Conservation (phyloP, 2,113 vertebrate species). For the Diglossa brunneiventris region DNA sequence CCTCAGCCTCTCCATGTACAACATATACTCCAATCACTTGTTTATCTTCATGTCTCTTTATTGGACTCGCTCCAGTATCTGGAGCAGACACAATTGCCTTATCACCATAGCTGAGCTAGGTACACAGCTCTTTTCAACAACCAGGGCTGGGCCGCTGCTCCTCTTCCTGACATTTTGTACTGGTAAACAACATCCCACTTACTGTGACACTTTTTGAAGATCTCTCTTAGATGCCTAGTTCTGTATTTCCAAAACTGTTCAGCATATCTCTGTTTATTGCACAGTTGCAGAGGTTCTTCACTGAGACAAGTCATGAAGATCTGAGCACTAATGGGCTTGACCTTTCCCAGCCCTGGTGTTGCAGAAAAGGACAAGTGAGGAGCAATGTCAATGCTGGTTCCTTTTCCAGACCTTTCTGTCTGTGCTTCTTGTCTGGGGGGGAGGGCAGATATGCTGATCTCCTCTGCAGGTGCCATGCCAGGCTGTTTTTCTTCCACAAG, state of each 20-base stretch:
- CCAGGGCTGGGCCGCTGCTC: not conserved
- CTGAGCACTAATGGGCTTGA: not conserved
- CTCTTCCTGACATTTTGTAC: not conserved
- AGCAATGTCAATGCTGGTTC: not conserved
- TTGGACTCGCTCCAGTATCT: not conserved
- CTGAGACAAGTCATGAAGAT: not conserved
- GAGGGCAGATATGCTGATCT: not conserved
- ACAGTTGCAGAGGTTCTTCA: not conserved
- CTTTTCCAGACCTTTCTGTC: not conserved
- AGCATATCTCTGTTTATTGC: not conserved
- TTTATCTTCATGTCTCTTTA: not conserved
- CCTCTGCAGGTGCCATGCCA: not conserved
- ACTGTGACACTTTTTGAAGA: not conserved
- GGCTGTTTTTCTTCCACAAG: not conserved
- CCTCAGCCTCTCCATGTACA: not conserved
- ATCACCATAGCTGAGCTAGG: not conserved
- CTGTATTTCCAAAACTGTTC: not conserved
- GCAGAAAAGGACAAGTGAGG: not conserved
- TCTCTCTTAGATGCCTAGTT: not conserved
- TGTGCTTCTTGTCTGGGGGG: not conserved
- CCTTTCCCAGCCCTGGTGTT: not conserved
- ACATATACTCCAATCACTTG: not conserved
- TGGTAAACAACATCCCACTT: not conserved
- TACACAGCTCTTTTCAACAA: not conserved
- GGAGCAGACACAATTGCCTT: not conserved